Percentiles rank a stretch among this genome's conserved stretches.
These are phyloP conservation scores for Ameiurus melas DNA, from an alignment of 2,113 vertebrate species.

Conservation along the genomic window DNA sequence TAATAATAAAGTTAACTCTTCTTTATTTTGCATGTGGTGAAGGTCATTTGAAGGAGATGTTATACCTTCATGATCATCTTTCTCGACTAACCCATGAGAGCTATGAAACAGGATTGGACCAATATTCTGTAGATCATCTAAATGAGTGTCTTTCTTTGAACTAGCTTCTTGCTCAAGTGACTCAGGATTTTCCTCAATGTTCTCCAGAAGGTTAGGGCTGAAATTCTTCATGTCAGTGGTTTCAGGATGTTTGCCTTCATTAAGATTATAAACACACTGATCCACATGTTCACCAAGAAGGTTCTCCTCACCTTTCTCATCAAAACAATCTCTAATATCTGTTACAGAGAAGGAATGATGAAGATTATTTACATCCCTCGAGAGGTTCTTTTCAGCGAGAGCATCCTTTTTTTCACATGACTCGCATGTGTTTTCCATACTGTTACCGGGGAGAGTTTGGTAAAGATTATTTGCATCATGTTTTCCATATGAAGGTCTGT, in stretches of 20 bases:
- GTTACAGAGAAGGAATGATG: not conserved
- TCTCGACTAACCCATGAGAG: not conserved
- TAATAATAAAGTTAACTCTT: not conserved
- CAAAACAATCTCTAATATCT: not conserved
- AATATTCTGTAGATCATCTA: not conserved
- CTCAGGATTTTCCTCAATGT: not conserved
- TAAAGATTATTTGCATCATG: not conserved
- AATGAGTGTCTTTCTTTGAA: not conserved
- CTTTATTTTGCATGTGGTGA: not conserved
- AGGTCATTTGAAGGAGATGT: slow-evolving; percentile 23
- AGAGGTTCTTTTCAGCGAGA: not conserved
- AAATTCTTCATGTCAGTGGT: not conserved
- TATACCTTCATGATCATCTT: not conserved
- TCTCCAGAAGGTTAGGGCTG: not conserved
- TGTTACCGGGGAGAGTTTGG: not conserved
- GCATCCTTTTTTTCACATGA: not conserved
- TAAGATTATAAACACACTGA: not conserved
- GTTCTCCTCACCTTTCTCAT: not conserved
- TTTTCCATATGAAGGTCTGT: not conserved
- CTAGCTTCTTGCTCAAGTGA: not conserved
- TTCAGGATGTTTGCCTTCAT: not conserved
- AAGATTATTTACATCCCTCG: not conserved
- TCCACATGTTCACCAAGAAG: not conserved
- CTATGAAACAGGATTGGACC: not conserved
- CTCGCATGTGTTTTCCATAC: not conserved